Evolutionary conservation across 2,113 vertebrate species (phyloP).

Genomic region (Lates calcarifer): DNA sequence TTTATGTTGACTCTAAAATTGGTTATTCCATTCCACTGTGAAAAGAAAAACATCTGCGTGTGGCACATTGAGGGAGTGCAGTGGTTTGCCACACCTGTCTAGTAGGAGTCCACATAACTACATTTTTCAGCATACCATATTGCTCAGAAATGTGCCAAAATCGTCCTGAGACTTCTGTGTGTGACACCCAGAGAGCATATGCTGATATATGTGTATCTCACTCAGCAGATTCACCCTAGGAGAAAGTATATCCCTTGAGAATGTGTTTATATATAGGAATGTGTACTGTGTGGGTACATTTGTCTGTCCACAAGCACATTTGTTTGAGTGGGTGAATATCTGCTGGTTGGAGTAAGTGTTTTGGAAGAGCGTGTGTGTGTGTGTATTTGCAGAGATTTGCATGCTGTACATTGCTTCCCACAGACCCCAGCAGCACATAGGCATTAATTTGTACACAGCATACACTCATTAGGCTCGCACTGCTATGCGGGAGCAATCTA

Average conservation of each 20-base stretch:
- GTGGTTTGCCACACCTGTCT: constrained; percentile 45
- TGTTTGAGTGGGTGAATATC: constrained; percentile 38
- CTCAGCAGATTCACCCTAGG: constrained; percentile 68
- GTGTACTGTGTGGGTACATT: constrained; percentile 39
- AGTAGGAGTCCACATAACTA: constrained; percentile 34
- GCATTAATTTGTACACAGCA: constrained; percentile 52
- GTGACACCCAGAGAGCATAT: constrained; percentile 63
- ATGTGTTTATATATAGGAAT: constrained; percentile 60
- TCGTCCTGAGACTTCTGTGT: constrained; percentile 36
- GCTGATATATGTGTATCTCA: constrained; percentile 68
- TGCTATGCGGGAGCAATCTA: constrained; percentile 50
- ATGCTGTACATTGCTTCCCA: constrained; percentile 35
- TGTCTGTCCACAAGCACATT: constrained; percentile 42
- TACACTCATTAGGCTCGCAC: constrained; percentile 51
- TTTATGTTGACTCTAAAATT: constrained; percentile 16
- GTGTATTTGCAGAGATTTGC: constrained; percentile 23
- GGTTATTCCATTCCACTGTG: background rate
- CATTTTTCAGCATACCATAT: constrained; percentile 50
- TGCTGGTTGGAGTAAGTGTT: constrained; percentile 35
- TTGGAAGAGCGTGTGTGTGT: constrained; percentile 38
- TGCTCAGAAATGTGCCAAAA: constrained; percentile 57
- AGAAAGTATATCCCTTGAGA: constrained; percentile 61
- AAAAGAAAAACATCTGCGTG: constrained; percentile 16
- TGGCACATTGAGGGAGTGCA: constrained; percentile 1
- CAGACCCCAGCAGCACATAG: constrained; percentile 27